Conservation (phyloP, 1,140 invertebrate genomes). For the Danaus plexippus region DNA sequence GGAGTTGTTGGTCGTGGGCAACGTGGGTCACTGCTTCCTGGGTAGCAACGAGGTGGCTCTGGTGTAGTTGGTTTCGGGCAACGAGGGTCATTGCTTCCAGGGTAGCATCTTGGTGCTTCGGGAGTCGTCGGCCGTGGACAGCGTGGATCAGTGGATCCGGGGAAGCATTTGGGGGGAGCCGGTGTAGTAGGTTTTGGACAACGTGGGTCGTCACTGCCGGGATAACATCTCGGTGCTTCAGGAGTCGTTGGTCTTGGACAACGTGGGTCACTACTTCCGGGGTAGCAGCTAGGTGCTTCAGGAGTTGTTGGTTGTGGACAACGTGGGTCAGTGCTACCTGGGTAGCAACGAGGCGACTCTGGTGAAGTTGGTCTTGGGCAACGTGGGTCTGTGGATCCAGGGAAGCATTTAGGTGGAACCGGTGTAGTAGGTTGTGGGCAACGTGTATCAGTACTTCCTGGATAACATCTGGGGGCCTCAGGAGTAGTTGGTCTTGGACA, state of each 20-base stretch:
- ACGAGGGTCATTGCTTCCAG: conserved; percentile 45
- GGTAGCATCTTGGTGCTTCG: conserved; percentile 37
- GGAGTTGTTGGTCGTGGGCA: conserved; percentile 21
- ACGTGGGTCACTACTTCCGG: conserved; percentile 55
- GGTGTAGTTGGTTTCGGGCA: conserved; percentile 45
- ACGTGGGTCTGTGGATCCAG: conserved; percentile 59
- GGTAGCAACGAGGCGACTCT: conserved; percentile 32
- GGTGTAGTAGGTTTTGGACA: conserved; percentile 44
- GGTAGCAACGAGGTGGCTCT: conserved; percentile 46
- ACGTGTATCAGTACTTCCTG: conserved; percentile 40
- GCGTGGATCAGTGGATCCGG: conserved; percentile 39
- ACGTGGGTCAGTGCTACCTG: conserved; percentile 54
- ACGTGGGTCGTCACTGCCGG: conserved; percentile 58
- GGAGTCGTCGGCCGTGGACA: conserved; percentile 12
- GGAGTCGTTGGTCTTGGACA: conserved; percentile 41
- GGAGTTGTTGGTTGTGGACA: conserved; percentile 24
- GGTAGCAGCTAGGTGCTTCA: conserved; percentile 34
- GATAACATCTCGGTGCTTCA: conserved; percentile 37
- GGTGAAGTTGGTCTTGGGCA: conserved; percentile 47
- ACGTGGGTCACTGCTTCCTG: conserved; percentile 31
- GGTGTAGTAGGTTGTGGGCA: conserved; percentile 43
- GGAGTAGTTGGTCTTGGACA: conserved; percentile 45
- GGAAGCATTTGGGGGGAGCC: conserved; percentile 46
- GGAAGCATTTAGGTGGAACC: conserved; percentile 46
- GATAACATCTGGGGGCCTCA: conserved; percentile 29